Base-by-base conservation (phyloP, 2,797 vertebrate genomes). In the Catostomus latipinnis region DNA sequence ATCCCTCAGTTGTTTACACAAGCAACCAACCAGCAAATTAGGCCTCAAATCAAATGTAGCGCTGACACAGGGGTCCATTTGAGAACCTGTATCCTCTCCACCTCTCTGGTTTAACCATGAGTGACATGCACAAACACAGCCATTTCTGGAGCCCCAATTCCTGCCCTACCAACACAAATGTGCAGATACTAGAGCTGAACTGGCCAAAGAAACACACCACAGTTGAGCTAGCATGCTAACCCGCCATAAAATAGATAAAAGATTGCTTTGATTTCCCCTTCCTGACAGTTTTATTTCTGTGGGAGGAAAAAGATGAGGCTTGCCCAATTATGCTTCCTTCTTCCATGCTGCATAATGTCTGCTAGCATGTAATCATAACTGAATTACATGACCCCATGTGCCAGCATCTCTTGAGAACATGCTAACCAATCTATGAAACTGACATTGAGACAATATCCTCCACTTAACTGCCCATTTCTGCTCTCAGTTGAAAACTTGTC, bases 71-170 rank as follows among this genome's bases (percentile, higher is more conserved):
- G 87, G 86, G 86, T 22, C 71, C 82, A 86, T 87, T 89, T 85
- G 82, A 88, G 88, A 89, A 87, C 84, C 67, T 70, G 65, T 66
- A 75, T 80, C 82, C 76, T 61, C 74, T 70, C 74, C 69, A 60
- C 63, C 88, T 83, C 71, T 81, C 90, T 84, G 85, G 79, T 86
- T 87, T 84, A 1, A 88, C 89, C 83, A 71, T 90, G 92, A 95
- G 91, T 93, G 92, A 93, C 90, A 93, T 92, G 89, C 87, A 91
- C 92, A 93, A 93, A 93, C 84, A 92, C 74, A 81, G 87, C 56
- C 86, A 70, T 86, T 87, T 88, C 68, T 88, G 86, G 86, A 86
- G 84, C 89, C 87, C 74, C 78, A 84, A 58, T 16, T n/a, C 85
- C 83, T 80, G 70, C 70, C 88, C 82, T 74, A 76, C 85, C 34